Conservation (phyloP, 2,888 invertebrate species). For the Carterocephalus palaemon region DNA sequence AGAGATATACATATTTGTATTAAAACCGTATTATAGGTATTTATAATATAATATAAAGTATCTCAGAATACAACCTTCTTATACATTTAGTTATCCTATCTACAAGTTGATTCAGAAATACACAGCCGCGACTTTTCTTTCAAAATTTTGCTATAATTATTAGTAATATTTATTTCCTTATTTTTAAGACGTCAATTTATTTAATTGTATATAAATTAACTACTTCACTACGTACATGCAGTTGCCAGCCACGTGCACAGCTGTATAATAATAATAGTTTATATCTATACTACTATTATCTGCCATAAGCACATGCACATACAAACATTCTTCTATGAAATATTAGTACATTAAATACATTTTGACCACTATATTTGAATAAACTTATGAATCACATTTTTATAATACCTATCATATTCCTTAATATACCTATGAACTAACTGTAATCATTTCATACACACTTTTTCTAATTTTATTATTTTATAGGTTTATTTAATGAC, state of each 20-base stretch:
- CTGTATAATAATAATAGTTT: slow-evolving; percentile 32
- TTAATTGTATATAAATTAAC: slow-evolving; percentile 36
- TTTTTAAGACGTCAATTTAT: slow-evolving; percentile 37
- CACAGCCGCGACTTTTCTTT: slow-evolving; percentile 56
- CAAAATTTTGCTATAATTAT: slow-evolving; percentile 38
- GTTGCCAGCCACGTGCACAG: slow-evolving; percentile 53
- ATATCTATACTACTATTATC: slow-evolving; percentile 40
- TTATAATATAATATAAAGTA: slow-evolving; percentile 18
- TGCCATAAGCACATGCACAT: slow-evolving; percentile 41
- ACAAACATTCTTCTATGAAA: slow-evolving; percentile 39
- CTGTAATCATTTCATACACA: slow-evolving; percentile 17
- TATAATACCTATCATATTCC: slow-evolving; percentile 43
- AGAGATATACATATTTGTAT: slow-evolving; percentile 21
- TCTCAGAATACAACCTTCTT: slow-evolving; percentile 33
- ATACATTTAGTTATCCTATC: slow-evolving; percentile 39
- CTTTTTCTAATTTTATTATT: neutral
- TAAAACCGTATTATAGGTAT: slow-evolving; percentile 13
- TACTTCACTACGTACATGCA: slow-evolving; percentile 48
- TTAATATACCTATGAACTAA: slow-evolving; percentile 36
- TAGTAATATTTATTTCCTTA: slow-evolving; percentile 38
- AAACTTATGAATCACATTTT: slow-evolving; percentile 67
- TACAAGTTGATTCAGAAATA: slow-evolving; percentile 57
- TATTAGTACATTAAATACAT: slow-evolving; percentile 33
- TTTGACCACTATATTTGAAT: slow-evolving; percentile 43
- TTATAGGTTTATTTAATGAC: neutral